Conservation (phyloP, 2,888 invertebrate genomes). For the Acronicta psi region DNA sequence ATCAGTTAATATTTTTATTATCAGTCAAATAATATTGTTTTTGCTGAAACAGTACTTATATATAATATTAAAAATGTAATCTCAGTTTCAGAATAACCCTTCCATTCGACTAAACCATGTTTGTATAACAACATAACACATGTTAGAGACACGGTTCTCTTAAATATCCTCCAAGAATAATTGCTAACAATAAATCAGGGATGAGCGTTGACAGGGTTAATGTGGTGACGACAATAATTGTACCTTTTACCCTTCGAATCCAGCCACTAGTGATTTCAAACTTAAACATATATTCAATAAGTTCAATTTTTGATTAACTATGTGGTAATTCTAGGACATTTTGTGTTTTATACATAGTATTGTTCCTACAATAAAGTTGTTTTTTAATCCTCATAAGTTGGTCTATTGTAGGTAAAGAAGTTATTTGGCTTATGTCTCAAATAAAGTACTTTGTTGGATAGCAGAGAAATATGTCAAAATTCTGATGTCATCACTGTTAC, state of each 20-base stretch:
- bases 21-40: too few relatives aligned
- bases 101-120: conserved; percentile 58
- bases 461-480: conserved; percentile 13
- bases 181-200: conserved; percentile 81
- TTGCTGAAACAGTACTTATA: too few relatives aligned
- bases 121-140: conserved; percentile 68
- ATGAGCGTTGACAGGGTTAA: conserved; percentile 81
- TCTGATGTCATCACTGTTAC: conserved; percentile 39
- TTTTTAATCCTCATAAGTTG: conserved; percentile 56
- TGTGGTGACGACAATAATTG: conserved; percentile 72
- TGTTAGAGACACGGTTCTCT: conserved; percentile 57
- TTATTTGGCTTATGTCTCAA: conserved; percentile 30
- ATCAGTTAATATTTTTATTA: too few relatives aligned
- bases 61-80: neutral
- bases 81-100: conserved; percentile 49
- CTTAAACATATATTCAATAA: conserved; percentile 11
- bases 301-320: neutral
- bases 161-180: conserved; percentile 68
- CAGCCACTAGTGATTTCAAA: conserved; percentile 29
- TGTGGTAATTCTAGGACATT: conserved; percentile 7
- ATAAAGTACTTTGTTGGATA: conserved; percentile 20
- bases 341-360: conserved; percentile 54
- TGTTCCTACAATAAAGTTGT: conserved; percentile 71
- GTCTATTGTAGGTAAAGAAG: conserved; percentile 34
- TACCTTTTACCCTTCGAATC: conserved; percentile 67